Conservation (phyloP, 2,113 vertebrate species). For the Neolamprologus tretocephalus region DNA sequence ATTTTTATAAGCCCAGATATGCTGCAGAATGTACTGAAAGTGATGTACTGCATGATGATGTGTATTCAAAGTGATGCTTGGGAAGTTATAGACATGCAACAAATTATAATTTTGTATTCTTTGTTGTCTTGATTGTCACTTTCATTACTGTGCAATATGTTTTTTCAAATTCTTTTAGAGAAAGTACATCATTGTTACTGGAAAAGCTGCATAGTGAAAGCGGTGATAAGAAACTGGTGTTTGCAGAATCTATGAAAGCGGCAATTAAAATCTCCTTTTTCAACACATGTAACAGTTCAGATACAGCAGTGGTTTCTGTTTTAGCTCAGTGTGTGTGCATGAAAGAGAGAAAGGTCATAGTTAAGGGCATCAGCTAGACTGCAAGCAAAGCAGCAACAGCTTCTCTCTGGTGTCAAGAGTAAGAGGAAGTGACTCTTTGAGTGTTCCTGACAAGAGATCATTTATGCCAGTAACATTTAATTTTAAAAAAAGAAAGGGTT, state of each 20-base stretch:
- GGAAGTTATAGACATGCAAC: neutral
- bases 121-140: neutral
- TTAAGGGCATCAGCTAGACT: neutral
- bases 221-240: neutral
- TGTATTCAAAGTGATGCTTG: neutral
- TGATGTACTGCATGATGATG: neutral
- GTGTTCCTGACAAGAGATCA: neutral
- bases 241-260: neutral
- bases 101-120: neutral
- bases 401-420: neutral
- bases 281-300: neutral
- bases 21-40: neutral
- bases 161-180: neutral
- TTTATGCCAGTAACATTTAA: neutral
- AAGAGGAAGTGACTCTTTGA: constrained; percentile 10
- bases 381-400: neutral
- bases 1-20: neutral
- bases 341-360: neutral
- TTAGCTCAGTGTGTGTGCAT: neutral
- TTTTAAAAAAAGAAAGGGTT: neutral
- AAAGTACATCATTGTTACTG: neutral
- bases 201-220: neutral
- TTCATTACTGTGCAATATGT: neutral
- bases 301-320: neutral
- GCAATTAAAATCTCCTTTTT: neutral